Percentiles rank a stretch among this genome's conserved stretches.
phyloP scores from a whole-genome alignment of 2,797 vertebrate genomes.

The Dendrocincla fuliginosa region DNA sequence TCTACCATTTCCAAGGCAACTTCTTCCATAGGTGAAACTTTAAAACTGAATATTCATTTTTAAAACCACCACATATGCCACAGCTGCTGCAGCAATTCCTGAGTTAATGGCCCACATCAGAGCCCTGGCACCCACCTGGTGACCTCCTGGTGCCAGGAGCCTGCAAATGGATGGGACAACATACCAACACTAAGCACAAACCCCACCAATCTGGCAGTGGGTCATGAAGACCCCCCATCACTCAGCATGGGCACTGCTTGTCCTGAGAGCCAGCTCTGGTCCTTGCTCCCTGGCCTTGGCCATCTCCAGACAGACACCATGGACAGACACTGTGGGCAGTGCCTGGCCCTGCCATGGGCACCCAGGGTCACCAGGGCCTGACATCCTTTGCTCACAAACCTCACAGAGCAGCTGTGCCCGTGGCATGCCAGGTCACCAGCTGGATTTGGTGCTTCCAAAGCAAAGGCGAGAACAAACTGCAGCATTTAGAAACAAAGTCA shows the following conservation, averaged over 20 bases:
- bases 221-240: neutral
- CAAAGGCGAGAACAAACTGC: neutral
- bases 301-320: rapidly evolving
- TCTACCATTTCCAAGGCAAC: neutral
- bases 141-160: neutral
- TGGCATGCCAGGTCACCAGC: rapidly evolving
- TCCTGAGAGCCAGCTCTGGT: neutral
- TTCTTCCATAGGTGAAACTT: neutral
- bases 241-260: neutral
- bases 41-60: neutral
- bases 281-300: neutral
- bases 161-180: rapidly evolving
- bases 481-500: neutral
- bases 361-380: neutral
- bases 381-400: rapidly evolving
- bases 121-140: neutral
- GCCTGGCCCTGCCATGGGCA: neutral
- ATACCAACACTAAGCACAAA: neutral
- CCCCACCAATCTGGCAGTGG: rapidly evolving
- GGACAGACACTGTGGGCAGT: neutral
- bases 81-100: neutral
- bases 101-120: neutral
- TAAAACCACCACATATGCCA: neutral
- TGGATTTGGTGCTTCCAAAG: neutral
- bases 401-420: neutral